Evolutionary conservation across 2,888 invertebrate genomes (phyloP).

Genomic region (Mimas tiliae): DNA sequence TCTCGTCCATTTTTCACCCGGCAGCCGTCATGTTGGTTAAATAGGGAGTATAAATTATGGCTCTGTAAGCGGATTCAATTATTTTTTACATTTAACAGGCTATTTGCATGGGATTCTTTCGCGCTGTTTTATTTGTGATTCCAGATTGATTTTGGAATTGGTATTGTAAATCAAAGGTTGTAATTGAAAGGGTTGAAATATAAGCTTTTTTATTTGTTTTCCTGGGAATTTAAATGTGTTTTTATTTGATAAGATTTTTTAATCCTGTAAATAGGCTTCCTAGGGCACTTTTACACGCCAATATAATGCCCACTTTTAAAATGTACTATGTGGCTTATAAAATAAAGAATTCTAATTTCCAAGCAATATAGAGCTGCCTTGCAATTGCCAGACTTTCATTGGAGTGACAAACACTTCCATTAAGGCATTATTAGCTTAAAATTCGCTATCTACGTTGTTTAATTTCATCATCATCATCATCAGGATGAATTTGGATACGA

Average conservation of each 20-base stretch:
- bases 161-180: conserved; percentile 12
- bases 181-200: conserved; percentile 1
- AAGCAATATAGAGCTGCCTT: too few relatives aligned
- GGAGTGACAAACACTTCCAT: too few relatives aligned
- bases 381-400: too few relatives aligned
- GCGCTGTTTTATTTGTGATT: background rate
- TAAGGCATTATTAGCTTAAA: too few relatives aligned
- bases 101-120: background rate
- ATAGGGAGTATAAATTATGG: background rate
- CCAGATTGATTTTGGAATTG: conserved; percentile 13
- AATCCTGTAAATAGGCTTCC: background rate
- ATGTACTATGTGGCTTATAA: too few relatives aligned
- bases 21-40: background rate
- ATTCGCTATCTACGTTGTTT: too few relatives aligned
- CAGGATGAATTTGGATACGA: too few relatives aligned
- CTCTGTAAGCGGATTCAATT: background rate
- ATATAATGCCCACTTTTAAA: too few relatives aligned
- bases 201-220: background rate
- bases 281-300: background rate
- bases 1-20: background rate
- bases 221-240: too few relatives aligned
- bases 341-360: too few relatives aligned
- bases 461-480: too few relatives aligned
- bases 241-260: too few relatives aligned
- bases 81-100: conserved; percentile 16